Evolutionary conservation across 2,888 invertebrate genomes (phyloP).

Genomic region (Rugalucina vietnamica): DNA sequence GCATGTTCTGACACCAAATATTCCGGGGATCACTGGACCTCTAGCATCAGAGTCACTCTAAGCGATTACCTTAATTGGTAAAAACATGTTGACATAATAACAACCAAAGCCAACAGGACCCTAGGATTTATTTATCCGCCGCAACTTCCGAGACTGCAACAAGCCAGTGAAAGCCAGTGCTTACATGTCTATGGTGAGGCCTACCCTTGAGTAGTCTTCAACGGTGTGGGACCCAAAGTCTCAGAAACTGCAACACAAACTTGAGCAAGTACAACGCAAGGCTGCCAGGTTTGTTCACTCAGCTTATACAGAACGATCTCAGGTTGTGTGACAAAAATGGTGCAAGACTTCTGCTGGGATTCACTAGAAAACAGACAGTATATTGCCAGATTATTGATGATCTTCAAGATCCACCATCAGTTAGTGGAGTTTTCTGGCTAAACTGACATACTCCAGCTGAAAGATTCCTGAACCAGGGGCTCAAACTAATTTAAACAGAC

Average conservation of each 20-base stretch:
- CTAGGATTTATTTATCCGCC: background rate
- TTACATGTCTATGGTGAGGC: background rate
- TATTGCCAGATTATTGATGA: background rate
- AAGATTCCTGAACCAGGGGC: constrained; percentile 20
- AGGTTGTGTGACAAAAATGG: background rate
- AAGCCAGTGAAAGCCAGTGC: background rate
- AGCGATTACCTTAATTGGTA: background rate
- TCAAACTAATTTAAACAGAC: background rate
- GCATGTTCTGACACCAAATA: too few relatives aligned
- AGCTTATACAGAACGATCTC: background rate
- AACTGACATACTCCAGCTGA: background rate
- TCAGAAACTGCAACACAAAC: background rate
- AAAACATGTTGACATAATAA: background rate
- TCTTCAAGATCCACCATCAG: background rate
- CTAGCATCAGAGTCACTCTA: background rate
- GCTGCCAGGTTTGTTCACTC: constrained; percentile 16
- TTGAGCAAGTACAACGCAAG: background rate
- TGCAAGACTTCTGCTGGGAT: background rate
- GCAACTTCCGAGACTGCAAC: background rate
- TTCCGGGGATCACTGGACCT: too few relatives aligned
- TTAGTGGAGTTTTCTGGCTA: background rate
- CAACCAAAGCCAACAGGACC: background rate
- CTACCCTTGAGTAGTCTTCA: background rate
- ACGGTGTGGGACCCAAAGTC: background rate
- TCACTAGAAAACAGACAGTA: background rate